These are phyloP conservation scores for Malachius bipustulatus DNA, from an alignment of 2,888 invertebrate species.

Conservation along the genomic window DNA sequence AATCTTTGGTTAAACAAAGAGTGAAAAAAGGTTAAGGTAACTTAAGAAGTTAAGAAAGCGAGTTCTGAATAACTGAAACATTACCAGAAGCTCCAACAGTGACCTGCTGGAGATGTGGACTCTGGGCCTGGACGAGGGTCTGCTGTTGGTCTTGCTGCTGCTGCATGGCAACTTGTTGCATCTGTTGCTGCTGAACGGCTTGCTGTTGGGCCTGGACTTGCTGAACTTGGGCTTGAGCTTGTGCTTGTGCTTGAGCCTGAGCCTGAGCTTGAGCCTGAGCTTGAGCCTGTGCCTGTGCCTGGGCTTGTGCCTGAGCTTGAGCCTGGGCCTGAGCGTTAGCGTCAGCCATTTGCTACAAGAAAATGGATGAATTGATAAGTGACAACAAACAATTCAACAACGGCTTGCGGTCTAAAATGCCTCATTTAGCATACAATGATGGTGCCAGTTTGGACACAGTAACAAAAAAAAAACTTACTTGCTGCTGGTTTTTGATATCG, in stretches of 20 bases:
- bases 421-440: too few species aligned
- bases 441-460: too few species aligned
- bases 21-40: too few species aligned
- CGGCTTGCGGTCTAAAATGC: too few species aligned
- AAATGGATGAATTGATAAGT: too few species aligned
- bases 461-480: too few species aligned
- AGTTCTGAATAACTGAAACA: conserved; percentile 6
- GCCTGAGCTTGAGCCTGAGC: conserved; percentile 26
- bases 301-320: too few species aligned
- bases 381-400: too few species aligned
- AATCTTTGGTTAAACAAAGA: too few species aligned
- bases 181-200: conserved; percentile 39
- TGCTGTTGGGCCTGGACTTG: conserved; percentile 34
- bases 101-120: conserved; percentile 38
- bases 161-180: conserved; percentile 48
- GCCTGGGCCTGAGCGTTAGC: conserved; percentile 33
- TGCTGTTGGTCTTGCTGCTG: conserved; percentile 43
- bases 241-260: conserved; percentile 26
- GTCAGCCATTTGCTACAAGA: conserved; percentile 28
- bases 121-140: conserved; percentile 36
- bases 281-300: conserved; percentile 7
- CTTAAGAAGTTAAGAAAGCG: too few species aligned
- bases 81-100: conserved; percentile 31
- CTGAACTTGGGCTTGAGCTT: conserved; percentile 22
- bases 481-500: conserved; percentile 31